Conservation (phyloP, 2,113 vertebrate species). For the Bufo bufo region DNA sequence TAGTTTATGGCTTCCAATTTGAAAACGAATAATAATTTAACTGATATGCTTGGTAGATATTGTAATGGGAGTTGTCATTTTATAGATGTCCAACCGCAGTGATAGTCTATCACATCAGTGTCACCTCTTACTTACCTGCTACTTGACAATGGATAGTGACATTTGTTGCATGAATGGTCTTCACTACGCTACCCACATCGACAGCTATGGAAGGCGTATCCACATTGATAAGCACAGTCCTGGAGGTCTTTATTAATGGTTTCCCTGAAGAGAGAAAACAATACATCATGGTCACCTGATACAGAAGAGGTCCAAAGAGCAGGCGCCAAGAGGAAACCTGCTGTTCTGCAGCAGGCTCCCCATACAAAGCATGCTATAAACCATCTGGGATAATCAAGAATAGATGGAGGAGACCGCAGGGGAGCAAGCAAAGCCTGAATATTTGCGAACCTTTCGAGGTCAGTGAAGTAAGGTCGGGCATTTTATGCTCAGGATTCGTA, state of each 20-base stretch:
- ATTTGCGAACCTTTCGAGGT: conserved; percentile 21
- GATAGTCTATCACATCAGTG: not conserved
- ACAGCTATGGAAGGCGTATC: conserved; percentile 65
- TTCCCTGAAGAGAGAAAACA: conserved; percentile 72
- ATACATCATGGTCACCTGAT: conserved; percentile 46
- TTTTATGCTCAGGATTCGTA: not conserved
- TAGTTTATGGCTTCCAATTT: no score
- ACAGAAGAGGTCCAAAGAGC: conserved; percentile 19
- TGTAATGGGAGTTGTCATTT: not conserved
- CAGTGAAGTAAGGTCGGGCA: not conserved
- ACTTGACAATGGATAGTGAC: conserved; percentile 79
- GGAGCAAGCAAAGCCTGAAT: conserved; percentile 24
- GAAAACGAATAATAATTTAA: no score
- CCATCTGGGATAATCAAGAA: conserved; percentile 4
- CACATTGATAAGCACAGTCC: conserved; percentile 69
- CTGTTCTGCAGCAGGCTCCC: conserved; percentile 1
- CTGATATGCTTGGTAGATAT: no score
- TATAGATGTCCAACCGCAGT: not conserved
- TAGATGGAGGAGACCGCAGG: conserved; percentile 33
- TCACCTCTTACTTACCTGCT: conserved; percentile 71
- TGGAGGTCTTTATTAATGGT: conserved; percentile 77
- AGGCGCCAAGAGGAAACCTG: conserved; percentile 5
- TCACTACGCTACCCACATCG: conserved; percentile 75
- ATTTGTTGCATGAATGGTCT: conserved; percentile 72
- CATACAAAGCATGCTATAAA: conserved; percentile 19